These are phyloP conservation scores for Carassius carassius DNA, from an alignment of 2,113 vertebrate genomes.

Conservation along the genomic window DNA sequence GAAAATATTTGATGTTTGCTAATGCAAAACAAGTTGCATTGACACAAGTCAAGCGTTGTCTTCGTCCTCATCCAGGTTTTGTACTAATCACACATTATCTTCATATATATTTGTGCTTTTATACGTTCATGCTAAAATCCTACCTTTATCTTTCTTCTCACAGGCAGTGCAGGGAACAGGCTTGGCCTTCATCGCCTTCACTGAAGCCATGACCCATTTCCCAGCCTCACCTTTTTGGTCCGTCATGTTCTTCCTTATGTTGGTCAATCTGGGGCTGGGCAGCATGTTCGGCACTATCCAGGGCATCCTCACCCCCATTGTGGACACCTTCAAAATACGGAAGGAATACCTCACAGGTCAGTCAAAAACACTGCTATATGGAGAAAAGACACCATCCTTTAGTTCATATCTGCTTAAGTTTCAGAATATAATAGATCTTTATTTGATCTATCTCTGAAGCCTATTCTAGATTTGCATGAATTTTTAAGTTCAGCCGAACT, in stretches of 20 bases:
- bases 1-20: background rate
- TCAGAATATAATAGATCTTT: background rate
- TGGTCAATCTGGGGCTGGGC: constrained; percentile 93
- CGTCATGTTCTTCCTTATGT: constrained; percentile 98
- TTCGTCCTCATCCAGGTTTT: background rate
- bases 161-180: constrained; percentile 96
- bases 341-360: constrained; percentile 90
- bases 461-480: too few relatives aligned
- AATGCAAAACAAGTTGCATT: too few relatives aligned
- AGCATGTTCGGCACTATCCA: constrained; percentile 99
- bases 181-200: constrained; percentile 96
- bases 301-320: constrained; percentile 92
- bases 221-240: constrained; percentile 98
- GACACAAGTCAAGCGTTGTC: background rate
- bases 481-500: too few relatives aligned
- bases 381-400: background rate
- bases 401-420: background rate
- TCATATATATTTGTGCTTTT: background rate
- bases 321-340: constrained; percentile 93
- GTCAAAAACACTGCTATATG: constrained; percentile 8
- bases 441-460: too few relatives aligned
- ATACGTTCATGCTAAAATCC: background rate
- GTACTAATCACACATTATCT: background rate
- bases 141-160: background rate
- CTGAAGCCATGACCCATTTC: constrained; percentile 97